These are phyloP conservation scores for Habropoda laboriosa DNA, from an alignment of 1,140 invertebrate genomes.

Conservation along the genomic window DNA sequence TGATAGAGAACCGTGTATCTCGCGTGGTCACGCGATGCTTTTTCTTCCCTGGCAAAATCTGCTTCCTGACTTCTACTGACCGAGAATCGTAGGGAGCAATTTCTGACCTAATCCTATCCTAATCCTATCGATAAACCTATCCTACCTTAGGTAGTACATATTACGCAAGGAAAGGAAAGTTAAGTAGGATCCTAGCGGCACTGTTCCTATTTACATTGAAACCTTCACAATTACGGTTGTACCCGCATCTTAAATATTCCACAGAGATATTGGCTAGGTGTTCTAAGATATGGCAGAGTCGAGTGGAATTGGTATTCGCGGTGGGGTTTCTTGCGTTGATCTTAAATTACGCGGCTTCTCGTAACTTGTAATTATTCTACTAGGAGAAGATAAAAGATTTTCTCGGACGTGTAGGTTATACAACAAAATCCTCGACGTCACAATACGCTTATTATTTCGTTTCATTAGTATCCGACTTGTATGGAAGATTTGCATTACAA, in stretches of 20 bases:
- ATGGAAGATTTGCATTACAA: conserved; percentile 14
- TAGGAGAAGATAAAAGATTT: neutral
- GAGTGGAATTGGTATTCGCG: conserved; percentile 27
- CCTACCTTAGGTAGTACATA: neutral
- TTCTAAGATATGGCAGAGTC: neutral
- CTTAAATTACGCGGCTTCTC: conserved; percentile 35
- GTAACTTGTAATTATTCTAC: conserved; percentile 16
- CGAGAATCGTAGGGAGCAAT: conserved; percentile 14
- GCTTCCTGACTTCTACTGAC: conserved; percentile 19
- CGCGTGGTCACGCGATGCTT: conserved; percentile 10
- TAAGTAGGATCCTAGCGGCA: neutral
- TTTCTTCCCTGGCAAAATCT: conserved; percentile 2
- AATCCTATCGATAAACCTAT: conserved; percentile 13
- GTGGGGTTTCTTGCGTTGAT: conserved; percentile 23
- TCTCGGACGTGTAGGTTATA: neutral
- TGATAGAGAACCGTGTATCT: conserved; percentile 21
- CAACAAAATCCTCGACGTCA: conserved; percentile 7
- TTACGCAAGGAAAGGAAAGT: conserved; percentile 35
- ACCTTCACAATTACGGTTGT: neutral
- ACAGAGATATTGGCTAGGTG: conserved; percentile 1
- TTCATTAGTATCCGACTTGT: conserved; percentile 20
- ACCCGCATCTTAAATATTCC: neutral
- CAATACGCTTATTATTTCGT: conserved; percentile 29
- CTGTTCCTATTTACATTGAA: conserved; percentile 19
- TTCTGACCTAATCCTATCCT: conserved; percentile 1